phyloP scores from a whole-genome alignment of 2,797 vertebrate species.

The Sebastes glaucus region DNA sequence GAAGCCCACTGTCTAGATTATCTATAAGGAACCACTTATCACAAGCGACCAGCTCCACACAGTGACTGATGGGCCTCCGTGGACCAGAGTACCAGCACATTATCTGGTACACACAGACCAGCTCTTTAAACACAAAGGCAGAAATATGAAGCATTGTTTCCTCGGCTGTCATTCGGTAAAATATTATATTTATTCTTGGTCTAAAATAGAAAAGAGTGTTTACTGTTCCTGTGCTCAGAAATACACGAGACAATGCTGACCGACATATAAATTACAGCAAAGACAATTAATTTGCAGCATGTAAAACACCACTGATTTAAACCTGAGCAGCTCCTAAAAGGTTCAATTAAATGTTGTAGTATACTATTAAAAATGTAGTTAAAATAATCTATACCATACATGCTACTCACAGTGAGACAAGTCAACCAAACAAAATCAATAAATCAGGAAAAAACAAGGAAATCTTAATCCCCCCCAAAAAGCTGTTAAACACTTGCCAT shows the following conservation, averaged over 20 bases:
- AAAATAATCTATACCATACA: not conserved
- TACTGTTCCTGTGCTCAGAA: conserved; percentile 25
- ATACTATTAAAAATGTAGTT: not conserved
- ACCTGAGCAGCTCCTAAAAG: conserved; percentile 1
- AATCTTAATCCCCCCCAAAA: conserved; percentile 45
- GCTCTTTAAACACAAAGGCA: conserved; percentile 82
- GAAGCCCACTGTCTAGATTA: conserved; percentile 80
- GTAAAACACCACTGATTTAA: conserved; percentile 1
- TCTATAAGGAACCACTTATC: conserved; percentile 85
- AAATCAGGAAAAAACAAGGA: conserved; percentile 3
- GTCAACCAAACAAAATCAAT: conserved; percentile 41
- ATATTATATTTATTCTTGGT: conserved; percentile 59
- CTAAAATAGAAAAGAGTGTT: conserved; percentile 41
- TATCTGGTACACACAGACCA: conserved; percentile 81
- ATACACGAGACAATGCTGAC: not conserved
- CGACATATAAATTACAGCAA: conserved; percentile 32
- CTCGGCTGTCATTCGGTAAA: conserved; percentile 56
- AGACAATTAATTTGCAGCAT: conserved; percentile 17
- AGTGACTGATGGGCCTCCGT: conserved; percentile 77
- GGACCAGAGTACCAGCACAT: conserved; percentile 69
- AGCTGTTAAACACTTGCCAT: conserved; percentile 64
- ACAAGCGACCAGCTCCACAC: conserved; percentile 76
- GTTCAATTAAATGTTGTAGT: conserved; percentile 6
- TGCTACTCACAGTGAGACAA: not conserved
- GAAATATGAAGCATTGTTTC: conserved; percentile 80